Conservation (phyloP, 2,113 vertebrate species). For the Dasyprocta punctata region DNA sequence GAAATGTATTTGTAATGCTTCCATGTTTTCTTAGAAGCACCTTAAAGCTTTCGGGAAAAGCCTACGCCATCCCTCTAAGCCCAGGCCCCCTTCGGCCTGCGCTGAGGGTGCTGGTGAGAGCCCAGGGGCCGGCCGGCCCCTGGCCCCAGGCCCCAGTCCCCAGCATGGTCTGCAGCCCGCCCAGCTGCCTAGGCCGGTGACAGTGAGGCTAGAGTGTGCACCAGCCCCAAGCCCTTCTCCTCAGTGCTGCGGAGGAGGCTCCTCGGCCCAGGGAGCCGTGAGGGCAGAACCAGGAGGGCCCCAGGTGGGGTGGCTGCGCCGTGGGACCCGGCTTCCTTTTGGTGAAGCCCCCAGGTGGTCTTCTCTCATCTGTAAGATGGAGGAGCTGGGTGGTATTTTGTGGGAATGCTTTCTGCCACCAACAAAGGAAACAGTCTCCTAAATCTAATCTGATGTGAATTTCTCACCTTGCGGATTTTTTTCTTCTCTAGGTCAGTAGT, state of each 20-base stretch:
- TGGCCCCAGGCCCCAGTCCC: not conserved
- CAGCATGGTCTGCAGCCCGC: not conserved
- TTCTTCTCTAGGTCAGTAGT: not conserved
- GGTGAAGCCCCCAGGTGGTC: not conserved
- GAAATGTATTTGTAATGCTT: not conserved
- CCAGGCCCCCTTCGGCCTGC: not conserved
- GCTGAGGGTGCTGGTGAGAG: not conserved
- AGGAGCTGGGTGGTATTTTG: not conserved
- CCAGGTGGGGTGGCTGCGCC: not conserved
- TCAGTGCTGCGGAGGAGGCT: not conserved
- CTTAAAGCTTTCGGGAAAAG: not conserved
- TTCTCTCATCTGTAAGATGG: not conserved
- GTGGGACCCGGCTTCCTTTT: not conserved
- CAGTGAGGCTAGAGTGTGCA: not conserved
- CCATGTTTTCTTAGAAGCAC: not conserved
- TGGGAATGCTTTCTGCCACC: not conserved
- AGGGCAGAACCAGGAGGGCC: not conserved
- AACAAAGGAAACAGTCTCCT: not conserved
- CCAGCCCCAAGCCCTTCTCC: accelerated
- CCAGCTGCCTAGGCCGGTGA: not conserved
- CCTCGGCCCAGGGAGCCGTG: not conserved
- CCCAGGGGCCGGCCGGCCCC: not conserved
- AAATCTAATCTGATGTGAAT: not conserved
- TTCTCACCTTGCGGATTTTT: not conserved
- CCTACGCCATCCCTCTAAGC: accelerated